phyloP scores from a whole-genome alignment of 2,888 invertebrate genomes.

The Ashinkailepas kermadecensis region DNA sequence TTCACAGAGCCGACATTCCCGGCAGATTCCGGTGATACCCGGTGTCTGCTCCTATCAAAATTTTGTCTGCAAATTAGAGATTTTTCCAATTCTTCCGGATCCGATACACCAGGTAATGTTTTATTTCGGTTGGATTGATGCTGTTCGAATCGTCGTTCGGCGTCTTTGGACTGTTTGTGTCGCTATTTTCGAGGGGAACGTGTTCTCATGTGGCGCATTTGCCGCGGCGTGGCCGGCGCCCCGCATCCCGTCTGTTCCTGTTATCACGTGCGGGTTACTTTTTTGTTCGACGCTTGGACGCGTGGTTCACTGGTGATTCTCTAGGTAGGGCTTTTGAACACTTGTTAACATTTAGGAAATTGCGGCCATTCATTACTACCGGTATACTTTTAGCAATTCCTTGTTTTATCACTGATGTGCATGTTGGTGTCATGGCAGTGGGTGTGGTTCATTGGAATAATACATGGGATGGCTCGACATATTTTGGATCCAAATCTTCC shows the following conservation, averaged over 20 bases:
- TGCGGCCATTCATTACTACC: too few relatives aligned
- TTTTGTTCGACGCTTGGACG: not conserved
- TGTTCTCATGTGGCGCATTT: not conserved
- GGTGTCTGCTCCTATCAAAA: not conserved
- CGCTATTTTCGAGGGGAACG: too few relatives aligned
- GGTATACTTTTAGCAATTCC: too few relatives aligned
- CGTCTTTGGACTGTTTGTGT: too few relatives aligned
- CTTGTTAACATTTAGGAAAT: too few relatives aligned
- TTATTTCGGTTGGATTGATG: not conserved
- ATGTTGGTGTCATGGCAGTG: too few relatives aligned
- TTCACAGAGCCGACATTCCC: not conserved
- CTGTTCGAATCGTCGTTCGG: too few relatives aligned
- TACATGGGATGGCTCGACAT: too few relatives aligned
- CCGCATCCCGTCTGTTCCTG: not conserved
- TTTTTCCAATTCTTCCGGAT: not conserved
- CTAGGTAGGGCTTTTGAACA: too few relatives aligned
- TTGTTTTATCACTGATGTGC: too few relatives aligned
- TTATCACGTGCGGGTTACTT: not conserved
- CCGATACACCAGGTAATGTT: not conserved
- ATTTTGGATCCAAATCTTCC: too few relatives aligned
- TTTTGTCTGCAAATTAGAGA: not conserved
- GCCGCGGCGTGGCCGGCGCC: not conserved
- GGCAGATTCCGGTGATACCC: constrained; percentile 6
- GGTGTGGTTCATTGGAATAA: too few relatives aligned
- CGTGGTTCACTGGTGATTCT: not conserved